Evolutionary conservation across 2,797 vertebrate genomes (phyloP).

Genomic region (Sphaeramia orbicularis): DNA sequence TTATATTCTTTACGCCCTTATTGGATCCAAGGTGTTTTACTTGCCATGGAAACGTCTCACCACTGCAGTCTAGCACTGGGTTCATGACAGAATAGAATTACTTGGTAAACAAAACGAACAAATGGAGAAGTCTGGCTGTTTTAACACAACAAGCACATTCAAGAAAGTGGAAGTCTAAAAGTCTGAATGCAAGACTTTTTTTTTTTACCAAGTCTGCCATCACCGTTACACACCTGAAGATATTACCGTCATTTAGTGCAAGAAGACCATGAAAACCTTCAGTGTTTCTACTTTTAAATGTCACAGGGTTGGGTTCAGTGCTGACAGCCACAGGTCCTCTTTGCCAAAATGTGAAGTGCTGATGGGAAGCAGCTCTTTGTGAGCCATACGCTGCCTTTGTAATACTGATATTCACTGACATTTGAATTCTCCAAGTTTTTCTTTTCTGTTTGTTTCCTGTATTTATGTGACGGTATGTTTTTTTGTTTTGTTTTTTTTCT

Average conservation of each 20-base stretch:
- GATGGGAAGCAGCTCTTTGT: slow-evolving; percentile 31
- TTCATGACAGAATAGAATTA: neutral
- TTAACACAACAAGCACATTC: neutral
- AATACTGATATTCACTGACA: slow-evolving; percentile 67
- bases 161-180: neutral
- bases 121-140: neutral
- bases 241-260: slow-evolving; percentile 37
- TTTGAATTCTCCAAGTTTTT: slow-evolving; percentile 60
- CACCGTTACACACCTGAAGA: slow-evolving; percentile 26
- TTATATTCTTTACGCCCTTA: too few relatives aligned
- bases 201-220: neutral
- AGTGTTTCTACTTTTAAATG: slow-evolving; percentile 61
- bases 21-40: neutral
- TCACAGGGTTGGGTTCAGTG: slow-evolving; percentile 48
- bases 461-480: too few relatives aligned
- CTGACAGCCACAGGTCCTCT: slow-evolving; percentile 49
- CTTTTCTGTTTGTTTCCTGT: neutral
- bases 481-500: too few relatives aligned
- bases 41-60: neutral
- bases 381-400: slow-evolving; percentile 29
- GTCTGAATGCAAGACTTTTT: slow-evolving; percentile 7
- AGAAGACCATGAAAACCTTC: slow-evolving; percentile 28
- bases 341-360: slow-evolving; percentile 54
- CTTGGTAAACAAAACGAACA: neutral
- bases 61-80: neutral